phyloP scores from a whole-genome alignment of 1,140 invertebrate genomes.

The Pteromalus puparum region DNA sequence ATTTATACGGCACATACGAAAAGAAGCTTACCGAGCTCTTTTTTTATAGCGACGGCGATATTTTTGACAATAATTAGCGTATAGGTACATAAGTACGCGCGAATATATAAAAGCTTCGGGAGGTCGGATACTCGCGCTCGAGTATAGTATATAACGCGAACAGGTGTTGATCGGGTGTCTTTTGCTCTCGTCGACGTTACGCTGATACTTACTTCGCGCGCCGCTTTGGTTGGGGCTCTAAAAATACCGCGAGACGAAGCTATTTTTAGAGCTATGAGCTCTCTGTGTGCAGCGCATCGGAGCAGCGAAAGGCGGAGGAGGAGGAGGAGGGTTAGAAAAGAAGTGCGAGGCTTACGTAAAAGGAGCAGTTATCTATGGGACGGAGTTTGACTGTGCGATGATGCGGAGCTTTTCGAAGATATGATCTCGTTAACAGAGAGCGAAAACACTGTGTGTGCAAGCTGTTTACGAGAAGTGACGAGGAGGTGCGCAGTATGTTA shows the following conservation, averaged over 20 bases:
- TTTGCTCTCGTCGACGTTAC: not conserved
- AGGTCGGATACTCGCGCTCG: not conserved
- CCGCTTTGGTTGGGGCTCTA: not conserved
- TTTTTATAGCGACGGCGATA: too few species aligned
- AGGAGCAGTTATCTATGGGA: not conserved
- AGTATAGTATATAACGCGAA: not conserved
- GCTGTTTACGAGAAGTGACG: too few species aligned
- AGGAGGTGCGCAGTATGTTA: too few species aligned
- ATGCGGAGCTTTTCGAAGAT: too few species aligned
- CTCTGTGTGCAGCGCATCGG: not conserved
- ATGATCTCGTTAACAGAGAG: too few species aligned
- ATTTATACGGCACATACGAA: too few species aligned
- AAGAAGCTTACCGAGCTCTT: too few species aligned
- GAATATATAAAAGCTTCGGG: not conserved
- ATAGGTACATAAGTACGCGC: not conserved
- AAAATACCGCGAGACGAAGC: conserved; percentile 38
- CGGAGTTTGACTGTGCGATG: too few species aligned
- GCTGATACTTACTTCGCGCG: not conserved
- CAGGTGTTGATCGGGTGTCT: conserved; percentile 8
- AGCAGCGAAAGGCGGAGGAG: conserved; percentile 2
- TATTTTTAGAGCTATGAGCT: conserved; percentile 4
- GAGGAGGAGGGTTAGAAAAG: not conserved
- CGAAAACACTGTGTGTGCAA: too few species aligned
- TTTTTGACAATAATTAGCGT: too few species aligned
- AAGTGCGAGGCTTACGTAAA: not conserved